A percentile compares a stretch with the other conserved stretches of the same genome.
phyloP scores from a whole-genome alignment of 1,140 invertebrate genomes.

The Drosophila nigrodunni region DNA sequence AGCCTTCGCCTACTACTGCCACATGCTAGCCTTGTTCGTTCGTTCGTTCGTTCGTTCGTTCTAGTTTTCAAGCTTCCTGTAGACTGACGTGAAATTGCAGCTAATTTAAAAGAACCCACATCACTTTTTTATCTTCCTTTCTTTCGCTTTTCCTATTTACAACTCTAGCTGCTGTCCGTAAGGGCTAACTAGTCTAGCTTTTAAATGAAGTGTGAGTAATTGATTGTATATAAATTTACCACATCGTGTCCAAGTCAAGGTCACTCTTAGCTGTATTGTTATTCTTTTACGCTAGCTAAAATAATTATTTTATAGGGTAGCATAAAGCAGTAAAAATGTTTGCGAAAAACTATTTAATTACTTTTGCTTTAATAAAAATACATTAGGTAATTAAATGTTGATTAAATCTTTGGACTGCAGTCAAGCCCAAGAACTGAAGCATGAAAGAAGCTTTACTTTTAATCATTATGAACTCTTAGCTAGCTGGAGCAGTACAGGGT shows the following conservation, averaged over 20 bases:
- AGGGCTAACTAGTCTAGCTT: conserved; percentile 9
- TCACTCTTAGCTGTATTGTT: conserved; percentile 41
- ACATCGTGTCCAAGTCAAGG: conserved; percentile 53
- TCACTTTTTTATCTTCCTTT: background rate
- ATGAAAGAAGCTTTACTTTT: too few species aligned
- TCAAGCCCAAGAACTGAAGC: too few species aligned
- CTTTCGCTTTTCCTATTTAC: background rate
- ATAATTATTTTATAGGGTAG: conserved; percentile 18
- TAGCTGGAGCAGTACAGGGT: background rate
- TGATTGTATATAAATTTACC: conserved; percentile 43
- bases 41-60: conserved; percentile 17
- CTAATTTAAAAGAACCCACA: conserved; percentile 49
- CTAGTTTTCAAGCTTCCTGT: conserved; percentile 35
- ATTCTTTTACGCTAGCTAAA: conserved; percentile 44
- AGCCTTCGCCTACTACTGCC: too few species aligned
- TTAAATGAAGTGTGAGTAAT: conserved; percentile 54
- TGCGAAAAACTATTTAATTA: too few species aligned
- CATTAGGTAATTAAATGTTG: too few species aligned
- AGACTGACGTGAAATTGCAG: conserved; percentile 46
- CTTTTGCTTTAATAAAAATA: too few species aligned
- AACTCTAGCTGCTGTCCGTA: background rate
- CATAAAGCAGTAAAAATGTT: background rate
- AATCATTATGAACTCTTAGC: too few species aligned
- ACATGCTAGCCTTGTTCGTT: conserved; percentile 23
- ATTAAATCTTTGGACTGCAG: background rate